Base-by-base conservation (phyloP, 2,113 vertebrate species). In the Seriola dumerili region DNA sequence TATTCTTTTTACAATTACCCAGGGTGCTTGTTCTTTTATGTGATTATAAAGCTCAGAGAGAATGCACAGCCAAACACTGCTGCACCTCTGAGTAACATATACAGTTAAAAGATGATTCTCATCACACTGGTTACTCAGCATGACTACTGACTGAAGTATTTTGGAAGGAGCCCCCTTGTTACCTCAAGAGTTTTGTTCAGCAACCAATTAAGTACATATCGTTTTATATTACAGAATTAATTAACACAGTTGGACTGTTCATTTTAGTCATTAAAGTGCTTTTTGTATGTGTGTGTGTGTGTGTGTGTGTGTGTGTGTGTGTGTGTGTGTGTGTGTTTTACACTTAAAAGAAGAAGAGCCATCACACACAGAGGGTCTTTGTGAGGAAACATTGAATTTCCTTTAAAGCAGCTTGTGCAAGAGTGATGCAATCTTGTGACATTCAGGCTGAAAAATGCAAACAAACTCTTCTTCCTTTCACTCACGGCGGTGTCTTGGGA, bases 371-470 rank as follows among this genome's bases (percentile, higher is more conserved):
- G 1, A 81, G 42, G 21, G 17, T 40, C 62, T 74, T 76, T 6
- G 55, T 73, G 38, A 59, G 46, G 23, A 80, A 88, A 78, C 16
- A n/a, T 9, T 6, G 52, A 29, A 71, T 63, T 72, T 62, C 46
- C 69, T 74, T 74, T 42, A 70, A 42, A 55, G 48, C 63, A 5
- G 58, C 34, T 63, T 23, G n/a, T 23, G 82, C 73, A 80, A 87
- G 63, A 32, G 52, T 83, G 88, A 85, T 70, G 85, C 57, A 87
- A 87, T 69, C 21, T 42, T 76, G 25, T 52, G 14, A 76, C 64
- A 62, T 76, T 55, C 19, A 1, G 6, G 62, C 4, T 79, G 66
- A 59, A 77, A 87, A 76, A 71, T 2, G 46, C 23, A 83, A 69
- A 79, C 54, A 74, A 64, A 50, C 23, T 34, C 46, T 16, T 74